These are phyloP conservation scores for Lytechinus variegatus DNA, from an alignment of 35 echinoderm and acorn worm genomes.

Conservation along the genomic window DNA sequence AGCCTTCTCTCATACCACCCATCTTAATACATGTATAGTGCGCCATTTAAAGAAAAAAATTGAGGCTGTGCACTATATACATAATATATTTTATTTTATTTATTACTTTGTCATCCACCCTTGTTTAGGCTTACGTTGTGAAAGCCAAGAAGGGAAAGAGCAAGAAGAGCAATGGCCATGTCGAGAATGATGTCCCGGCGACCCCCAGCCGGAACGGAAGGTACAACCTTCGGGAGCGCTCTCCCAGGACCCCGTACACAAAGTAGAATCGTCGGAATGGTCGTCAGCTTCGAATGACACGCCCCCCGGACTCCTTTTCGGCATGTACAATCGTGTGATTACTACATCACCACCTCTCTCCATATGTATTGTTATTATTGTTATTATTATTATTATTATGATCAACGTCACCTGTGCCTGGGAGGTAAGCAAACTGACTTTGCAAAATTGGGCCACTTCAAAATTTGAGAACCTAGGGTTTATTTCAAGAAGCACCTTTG, in stretches of 20 bases:
- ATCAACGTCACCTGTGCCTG: too few species aligned
- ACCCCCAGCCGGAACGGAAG: constrained; percentile 17
- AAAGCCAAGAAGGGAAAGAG: background rate
- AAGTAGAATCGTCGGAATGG: background rate
- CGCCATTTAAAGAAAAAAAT: too few species aligned
- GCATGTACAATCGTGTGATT: background rate
- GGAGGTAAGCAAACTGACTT: too few species aligned
- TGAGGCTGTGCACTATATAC: too few species aligned
- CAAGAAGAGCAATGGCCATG: background rate
- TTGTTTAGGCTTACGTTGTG: constrained; percentile 14
- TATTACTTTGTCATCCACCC: background rate
- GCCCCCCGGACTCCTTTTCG: background rate
- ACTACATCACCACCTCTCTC: background rate
- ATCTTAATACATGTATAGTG: too few species aligned
- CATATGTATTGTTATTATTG: background rate
- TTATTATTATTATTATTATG: too few species aligned
- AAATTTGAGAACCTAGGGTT: too few species aligned
- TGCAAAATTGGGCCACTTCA: too few species aligned
- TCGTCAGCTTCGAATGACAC: background rate
- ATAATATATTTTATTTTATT: background rate
- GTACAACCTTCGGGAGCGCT: constrained; percentile 61
- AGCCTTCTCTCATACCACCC: too few species aligned
- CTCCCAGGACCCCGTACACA: background rate
- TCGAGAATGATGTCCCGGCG: background rate
- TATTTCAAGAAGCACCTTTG: too few species aligned